Percentiles rank a stretch among this genome's conserved stretches.
phyloP scores from a whole-genome alignment of 2,113 vertebrate species.

The Astur gentilis region DNA sequence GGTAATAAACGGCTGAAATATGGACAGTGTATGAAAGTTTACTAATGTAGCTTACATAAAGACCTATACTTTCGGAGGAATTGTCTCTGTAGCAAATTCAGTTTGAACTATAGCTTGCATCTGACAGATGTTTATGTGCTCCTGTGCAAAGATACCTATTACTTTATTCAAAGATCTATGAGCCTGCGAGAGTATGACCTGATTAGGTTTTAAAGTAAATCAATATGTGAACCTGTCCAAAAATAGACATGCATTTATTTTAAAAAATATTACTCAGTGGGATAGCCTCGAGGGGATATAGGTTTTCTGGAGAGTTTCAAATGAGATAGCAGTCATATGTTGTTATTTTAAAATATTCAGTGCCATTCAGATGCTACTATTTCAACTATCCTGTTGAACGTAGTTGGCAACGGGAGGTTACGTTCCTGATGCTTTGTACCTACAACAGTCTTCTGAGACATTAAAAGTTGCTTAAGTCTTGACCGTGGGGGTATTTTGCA shows the following conservation, averaged over 20 bases:
- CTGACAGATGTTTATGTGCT: constrained; percentile 1
- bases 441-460: not conserved
- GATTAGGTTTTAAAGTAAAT: constrained; percentile 60
- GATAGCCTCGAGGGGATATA: constrained; percentile 14
- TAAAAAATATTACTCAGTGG: constrained; percentile 27
- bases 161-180: constrained; percentile 49
- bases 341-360: not conserved
- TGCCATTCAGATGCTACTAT: not conserved
- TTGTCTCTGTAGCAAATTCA: constrained; percentile 7
- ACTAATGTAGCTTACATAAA: constrained; percentile 53
- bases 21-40: constrained; percentile 45
- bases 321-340: not conserved
- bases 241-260: constrained; percentile 33
- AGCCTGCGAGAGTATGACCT: not conserved
- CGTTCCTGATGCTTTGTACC: not conserved
- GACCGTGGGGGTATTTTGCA: not conserved
- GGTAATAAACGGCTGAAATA: constrained; percentile 70
- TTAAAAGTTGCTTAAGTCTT: not conserved
- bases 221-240: constrained; percentile 49
- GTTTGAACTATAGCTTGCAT: not conserved
- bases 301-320: constrained; percentile 23
- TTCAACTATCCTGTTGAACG: not conserved
- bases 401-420: not conserved
- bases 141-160: not conserved
- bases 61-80: not conserved